Base-by-base conservation (phyloP, 1,140 invertebrate genomes). In the Lethocerus indicus region DNA sequence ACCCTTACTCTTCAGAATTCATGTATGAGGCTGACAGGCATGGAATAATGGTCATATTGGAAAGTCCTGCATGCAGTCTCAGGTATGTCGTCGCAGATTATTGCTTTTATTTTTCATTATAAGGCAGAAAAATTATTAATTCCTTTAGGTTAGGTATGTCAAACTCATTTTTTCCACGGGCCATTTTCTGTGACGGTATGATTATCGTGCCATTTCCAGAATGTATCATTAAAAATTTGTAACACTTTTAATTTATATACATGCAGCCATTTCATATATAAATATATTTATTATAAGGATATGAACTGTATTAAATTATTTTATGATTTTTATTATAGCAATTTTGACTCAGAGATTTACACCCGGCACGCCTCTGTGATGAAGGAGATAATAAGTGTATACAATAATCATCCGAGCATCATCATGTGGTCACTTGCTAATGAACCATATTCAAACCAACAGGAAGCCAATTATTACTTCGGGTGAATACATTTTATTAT, bases 1-100 rank as follows among this genome's bases (percentile, higher is more conserved):
- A 83, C 57, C 79, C 79, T 2, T 83, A 83, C 60, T 71, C 74
- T 3, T 79, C 81, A 58, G 78, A 83, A 61, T 67, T 78, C 32
- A 69, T 81, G 62, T 71, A 78, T 54, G 59, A 71, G 53, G 75
- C 76, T n/a, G 78, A 82, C 57, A 58, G 63, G 28, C 62, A 69
- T 37, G 79, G 79, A 18, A 72, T 82, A 53, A 70, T 73, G 13
- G 69, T 82, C 21, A 78, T 81, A 50, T 70, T 76, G 56, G 79
- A 81, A 63, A 41, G 29, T 2, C 79, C 79, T 23, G 79, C 74
- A 9, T 58, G 57, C 35, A 59, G 53, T 32, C 43, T 59, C 2
- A 51, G 46, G 57, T 59, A 36, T 50, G 49, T 42, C 9, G 14
- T 16, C 18, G n/a, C 27, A 25, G n/a, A 42, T 41, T 50, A 41